phyloP scores from a whole-genome alignment of 2,888 invertebrate genomes.

The Lingula anatina region DNA sequence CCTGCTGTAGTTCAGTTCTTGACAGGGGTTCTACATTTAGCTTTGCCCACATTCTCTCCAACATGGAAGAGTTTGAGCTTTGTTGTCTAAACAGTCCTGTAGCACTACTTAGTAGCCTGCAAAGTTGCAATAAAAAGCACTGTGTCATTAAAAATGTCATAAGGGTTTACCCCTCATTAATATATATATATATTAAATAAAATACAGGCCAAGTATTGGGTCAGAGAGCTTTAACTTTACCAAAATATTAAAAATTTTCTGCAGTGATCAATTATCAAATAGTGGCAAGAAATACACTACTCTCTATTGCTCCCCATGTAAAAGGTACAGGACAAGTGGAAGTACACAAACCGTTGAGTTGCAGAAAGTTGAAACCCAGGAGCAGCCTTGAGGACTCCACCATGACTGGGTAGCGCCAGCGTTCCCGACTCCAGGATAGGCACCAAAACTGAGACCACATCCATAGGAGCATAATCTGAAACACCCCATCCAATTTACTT shows the following conservation, averaged over 20 bases:
- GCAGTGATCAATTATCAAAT: too few species aligned
- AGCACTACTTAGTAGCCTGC: conserved; percentile 60
- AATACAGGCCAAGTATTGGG: too few species aligned
- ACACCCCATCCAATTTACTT: too few species aligned
- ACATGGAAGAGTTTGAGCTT: conserved; percentile 52
- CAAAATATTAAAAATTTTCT: too few species aligned
- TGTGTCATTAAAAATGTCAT: neutral
- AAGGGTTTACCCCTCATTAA: neutral
- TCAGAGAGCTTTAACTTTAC: too few species aligned
- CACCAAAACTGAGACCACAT: conserved; percentile 82
- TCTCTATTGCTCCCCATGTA: too few species aligned
- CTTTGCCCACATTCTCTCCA: conserved; percentile 78
- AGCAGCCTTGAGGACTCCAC: conserved; percentile 72
- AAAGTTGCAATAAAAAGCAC: conserved; percentile 30
- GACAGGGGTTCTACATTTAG: conserved; percentile 77
- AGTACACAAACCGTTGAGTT: conserved; percentile 75
- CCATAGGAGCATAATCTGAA: conserved; percentile 89
- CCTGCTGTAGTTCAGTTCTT: conserved; percentile 67
- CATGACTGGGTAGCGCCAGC: conserved; percentile 82
- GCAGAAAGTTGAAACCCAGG: conserved; percentile 90
- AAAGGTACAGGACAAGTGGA: too few species aligned
- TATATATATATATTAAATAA: neutral
- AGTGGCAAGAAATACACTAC: too few species aligned
- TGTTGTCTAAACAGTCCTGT: conserved; percentile 59
- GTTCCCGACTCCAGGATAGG: conserved; percentile 78